Base-by-base conservation (phyloP, 2,113 vertebrate genomes). In the Antennarius striatus region DNA sequence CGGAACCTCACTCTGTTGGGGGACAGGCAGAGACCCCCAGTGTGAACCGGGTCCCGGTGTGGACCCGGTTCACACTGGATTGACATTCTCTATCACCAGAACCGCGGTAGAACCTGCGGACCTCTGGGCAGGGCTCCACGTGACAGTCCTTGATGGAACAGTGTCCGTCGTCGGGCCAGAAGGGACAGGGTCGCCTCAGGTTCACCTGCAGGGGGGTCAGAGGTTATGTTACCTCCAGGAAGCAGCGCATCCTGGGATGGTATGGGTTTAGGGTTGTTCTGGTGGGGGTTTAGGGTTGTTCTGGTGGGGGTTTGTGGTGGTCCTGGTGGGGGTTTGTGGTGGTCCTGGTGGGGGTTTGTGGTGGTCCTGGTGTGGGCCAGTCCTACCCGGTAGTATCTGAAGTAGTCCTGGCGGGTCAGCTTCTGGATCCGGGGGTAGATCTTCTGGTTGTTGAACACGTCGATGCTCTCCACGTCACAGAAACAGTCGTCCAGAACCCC, bases 101-200 rank as follows among this genome's bases (percentile, higher is more conserved):
- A 11, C 8, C 4, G 9, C 7, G 49, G 0, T 11, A 12, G 16
- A 80, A 77, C 49, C 68, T 71, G 10, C 11, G 89, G 92, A 97
- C 97, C 96, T 99, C 96, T 54, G 96, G 96, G 74, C 96, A 98
- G 60, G 96, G 93, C 73, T 99, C 95, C 83, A 98, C 97, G 10
- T 98, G 97, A 77, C 97, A 99, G 59, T 99, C 97, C 90, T 95
- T 98, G 82, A 98, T 98, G 80, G 96, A 93, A 75, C 97, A 99
- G 14, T 98, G 97, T 64, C 94, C 92, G 58, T 98, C 97, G 1
- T 97, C 95, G 3, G 94, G 91, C 97, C 97, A 99, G 90, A 99
- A 98, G 0, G 97, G 97, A 82, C 97, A 99, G 0, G 96, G 97
- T 16, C 97, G 90, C 89, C 95, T 98, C 81, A 99, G 79, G 87